Evolutionary conservation across 1,140 invertebrate species (phyloP).

Genomic region (Teleogryllus occipitalis): DNA sequence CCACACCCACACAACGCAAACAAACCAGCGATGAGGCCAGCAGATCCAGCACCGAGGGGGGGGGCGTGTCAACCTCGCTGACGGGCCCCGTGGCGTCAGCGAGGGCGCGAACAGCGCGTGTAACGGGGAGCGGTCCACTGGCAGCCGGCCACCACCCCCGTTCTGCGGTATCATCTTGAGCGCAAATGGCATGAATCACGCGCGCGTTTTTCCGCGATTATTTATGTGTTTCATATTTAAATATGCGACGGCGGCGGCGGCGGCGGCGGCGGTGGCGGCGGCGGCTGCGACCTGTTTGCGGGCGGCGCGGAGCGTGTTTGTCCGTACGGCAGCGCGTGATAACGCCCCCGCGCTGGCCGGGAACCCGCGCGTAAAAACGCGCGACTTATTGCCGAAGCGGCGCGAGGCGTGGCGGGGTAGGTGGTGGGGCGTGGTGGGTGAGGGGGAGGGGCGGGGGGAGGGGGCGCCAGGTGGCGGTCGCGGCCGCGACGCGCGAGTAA

Average conservation of each 20-base stretch:
- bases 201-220: neutral
- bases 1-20: too few species aligned
- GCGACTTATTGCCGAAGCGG: neutral
- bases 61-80: too few species aligned
- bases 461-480: too few species aligned
- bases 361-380: neutral
- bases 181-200: neutral
- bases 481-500: neutral
- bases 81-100: too few species aligned
- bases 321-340: neutral
- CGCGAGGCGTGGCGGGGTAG: neutral
- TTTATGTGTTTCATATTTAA: conserved; percentile 6
- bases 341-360: neutral
- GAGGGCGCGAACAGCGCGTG: neutral
- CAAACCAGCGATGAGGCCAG: too few species aligned
- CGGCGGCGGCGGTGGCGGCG: too few species aligned
- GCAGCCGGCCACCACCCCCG: too few species aligned
- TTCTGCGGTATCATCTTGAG: conserved; percentile 1
- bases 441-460: neutral
- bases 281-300: neutral
- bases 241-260: neutral
- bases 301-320: neutral
- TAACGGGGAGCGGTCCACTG: too few species aligned
- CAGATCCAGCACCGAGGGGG: too few species aligned
- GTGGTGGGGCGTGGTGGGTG: too few species aligned